These are phyloP conservation scores for Paralvinella palmiformis DNA, from an alignment of 1,140 invertebrate species.

Conservation along the genomic window DNA sequence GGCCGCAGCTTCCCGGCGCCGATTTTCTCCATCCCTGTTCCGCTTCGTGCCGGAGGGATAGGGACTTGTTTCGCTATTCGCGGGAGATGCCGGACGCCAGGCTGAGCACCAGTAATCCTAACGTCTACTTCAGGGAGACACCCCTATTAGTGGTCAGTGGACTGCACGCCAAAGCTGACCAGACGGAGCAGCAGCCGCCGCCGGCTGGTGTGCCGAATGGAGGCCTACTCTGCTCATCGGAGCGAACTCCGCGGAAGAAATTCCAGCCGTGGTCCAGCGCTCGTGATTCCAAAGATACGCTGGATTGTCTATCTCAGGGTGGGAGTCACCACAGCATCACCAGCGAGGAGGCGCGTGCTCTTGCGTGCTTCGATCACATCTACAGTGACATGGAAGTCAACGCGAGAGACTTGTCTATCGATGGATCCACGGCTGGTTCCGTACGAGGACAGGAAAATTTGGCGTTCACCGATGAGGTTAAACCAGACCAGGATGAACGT, in stretches of 20 bases:
- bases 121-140: conserved; percentile 6
- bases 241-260: no score
- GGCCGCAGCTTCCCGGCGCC: no score
- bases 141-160: neutral
- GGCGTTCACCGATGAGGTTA: no score
- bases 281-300: neutral
- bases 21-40: no score
- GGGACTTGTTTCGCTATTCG: no score
- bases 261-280: no score
- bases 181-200: neutral
- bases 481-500: no score
- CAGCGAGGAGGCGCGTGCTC: neutral
- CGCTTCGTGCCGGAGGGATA: no score
- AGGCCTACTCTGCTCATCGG: no score
- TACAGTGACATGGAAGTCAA: neutral
- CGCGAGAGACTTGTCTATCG: no score
- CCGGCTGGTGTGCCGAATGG: neutral
- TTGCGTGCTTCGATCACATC: neutral
- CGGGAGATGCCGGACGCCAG: neutral
- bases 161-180: neutral
- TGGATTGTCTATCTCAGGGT: neutral
- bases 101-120: conserved; percentile 1
- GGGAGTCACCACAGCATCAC: neutral
- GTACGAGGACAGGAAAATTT: no score
- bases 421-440: no score